These are phyloP conservation scores for Phaedon cochleariae DNA, from an alignment of 2,888 invertebrate genomes.

Conservation along the genomic window DNA sequence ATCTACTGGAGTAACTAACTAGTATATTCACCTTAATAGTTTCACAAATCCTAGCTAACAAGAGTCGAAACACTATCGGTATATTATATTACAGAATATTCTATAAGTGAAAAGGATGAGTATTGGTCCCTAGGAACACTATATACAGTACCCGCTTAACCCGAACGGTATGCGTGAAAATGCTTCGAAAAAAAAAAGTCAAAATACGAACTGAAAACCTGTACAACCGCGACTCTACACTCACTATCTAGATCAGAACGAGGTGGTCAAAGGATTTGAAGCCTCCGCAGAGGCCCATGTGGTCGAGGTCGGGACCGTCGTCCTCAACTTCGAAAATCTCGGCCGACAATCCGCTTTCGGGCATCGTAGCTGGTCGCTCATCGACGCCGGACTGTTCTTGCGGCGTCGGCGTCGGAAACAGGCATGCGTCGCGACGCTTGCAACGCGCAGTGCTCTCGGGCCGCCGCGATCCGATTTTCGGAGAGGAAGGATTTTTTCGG, in stretches of 20 bases:
- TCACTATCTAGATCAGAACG: conserved; percentile 31
- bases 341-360: conserved; percentile 57
- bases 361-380: conserved; percentile 61
- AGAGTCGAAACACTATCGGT: background rate
- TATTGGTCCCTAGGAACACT: conserved; percentile 62
- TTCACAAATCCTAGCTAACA: conserved; percentile 14
- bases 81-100: conserved; percentile 5
- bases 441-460: conserved; percentile 17
- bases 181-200: conserved; percentile 25
- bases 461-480: background rate
- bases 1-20: background rate
- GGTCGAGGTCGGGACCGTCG: conserved; percentile 55
- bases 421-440: conserved; percentile 56
- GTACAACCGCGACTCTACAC: conserved; percentile 22
- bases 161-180: conserved; percentile 50
- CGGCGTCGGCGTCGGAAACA: conserved; percentile 29
- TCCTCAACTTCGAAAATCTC: conserved; percentile 57
- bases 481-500: background rate
- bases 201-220: conserved; percentile 22
- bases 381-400: conserved; percentile 60
- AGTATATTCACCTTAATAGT: conserved; percentile 10
- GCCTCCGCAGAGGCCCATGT: conserved; percentile 50
- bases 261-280: conserved; percentile 23
- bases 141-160: conserved; percentile 62
- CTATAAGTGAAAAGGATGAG: conserved; percentile 28